Evolutionary conservation across 2,797 vertebrate species (phyloP), one percentile per base, ranked within the genome.

Genomic region (Craterocephalus amniculus): DNA sequence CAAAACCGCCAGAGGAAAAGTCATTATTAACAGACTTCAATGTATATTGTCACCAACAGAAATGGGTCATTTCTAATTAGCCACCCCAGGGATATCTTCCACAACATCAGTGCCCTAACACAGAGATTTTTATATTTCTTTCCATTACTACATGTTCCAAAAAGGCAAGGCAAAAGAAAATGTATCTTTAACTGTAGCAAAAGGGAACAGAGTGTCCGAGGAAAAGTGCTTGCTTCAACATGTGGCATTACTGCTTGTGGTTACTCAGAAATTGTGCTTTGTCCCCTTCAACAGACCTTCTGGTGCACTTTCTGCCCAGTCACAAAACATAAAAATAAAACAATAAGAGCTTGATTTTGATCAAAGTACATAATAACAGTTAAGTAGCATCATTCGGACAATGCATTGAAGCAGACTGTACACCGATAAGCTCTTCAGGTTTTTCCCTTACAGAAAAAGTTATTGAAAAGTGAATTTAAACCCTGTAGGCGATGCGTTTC

Each of bases 381-480:
- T 59, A 43, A 79, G 60, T 45, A 52, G 76, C 51, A 75, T 78
- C 12, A 63, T 65, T 78, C 60, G 52, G 60, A 82, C 69, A 76
- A 82, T 92, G 92, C 80, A 94, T 80, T 80, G 87, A 93, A 94
- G 87, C 91, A 94, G 92, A 95, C 92, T 89, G 91, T 83, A 91
- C 89, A 93, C 85, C 73, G 90, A 27, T 81, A 85, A 45, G 59
- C 31, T 89, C 78, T 73, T 90, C 93, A 94, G 92, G 89, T 91
- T 83, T 92, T 94, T 91, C 83, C 94, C 92, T 96, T 95, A 87
- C 75, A 91, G 74, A 90, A 61, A 56, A 63, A 69, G 18, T 70
- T 26, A 18, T 76, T 51, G 64, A 78, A 76, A 76, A 38, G 74
- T 35, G 43, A 76, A 12, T 74, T 84, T 84, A 58, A 81, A 87